Evolutionary conservation across 2,113 vertebrate species (phyloP), one percentile per base, ranked within the genome.

Genomic region (Lanius collurio): DNA sequence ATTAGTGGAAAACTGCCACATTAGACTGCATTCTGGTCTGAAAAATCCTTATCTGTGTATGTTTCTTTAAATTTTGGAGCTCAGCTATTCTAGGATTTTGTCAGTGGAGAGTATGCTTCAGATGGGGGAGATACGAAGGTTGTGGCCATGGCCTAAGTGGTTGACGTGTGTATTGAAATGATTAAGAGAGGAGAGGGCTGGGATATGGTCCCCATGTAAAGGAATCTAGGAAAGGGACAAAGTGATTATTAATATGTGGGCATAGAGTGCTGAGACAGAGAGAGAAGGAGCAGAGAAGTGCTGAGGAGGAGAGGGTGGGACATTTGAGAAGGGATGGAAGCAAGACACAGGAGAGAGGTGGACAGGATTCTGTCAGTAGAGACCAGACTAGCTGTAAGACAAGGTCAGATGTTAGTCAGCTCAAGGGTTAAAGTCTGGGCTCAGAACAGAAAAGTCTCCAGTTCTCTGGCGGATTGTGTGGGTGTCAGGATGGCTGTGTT

Each of bases 91-190:
- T 56, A 70, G 26, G 60, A 52, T 67, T 89, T 83, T 37, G 56
- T 86, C 24, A 59, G 19, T 15, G 65, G 41, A 33, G 30, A 64
- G 14, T 18, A 10, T 13, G 23, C 17, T 56, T 37, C 10, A 37
- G 17, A 18, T 19, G 14, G 16, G 10, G 5, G 7, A 18, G 11
- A 11, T 65, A 30, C 0, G 0, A 52, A 63, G 26, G n/a, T 56
- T 83, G 41, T 41, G 47, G 23, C 33, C 6, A 1, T 1, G 14
- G 20, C 42, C 67, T 23, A 14, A 28, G 31, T n/a, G 26, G 14
- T 49, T 77, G 55, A 47, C 4, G 57, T 21, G 8, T 8, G 13
- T 70, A 15, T 11, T 65, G 71, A 76, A 49, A 44, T 31, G 8
- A 22, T 39, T 13, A 56, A 59, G 57, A 74, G 78, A 67, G 52